Conservation (phyloP, 2,113 vertebrate genomes). For the Polypterus senegalus region DNA sequence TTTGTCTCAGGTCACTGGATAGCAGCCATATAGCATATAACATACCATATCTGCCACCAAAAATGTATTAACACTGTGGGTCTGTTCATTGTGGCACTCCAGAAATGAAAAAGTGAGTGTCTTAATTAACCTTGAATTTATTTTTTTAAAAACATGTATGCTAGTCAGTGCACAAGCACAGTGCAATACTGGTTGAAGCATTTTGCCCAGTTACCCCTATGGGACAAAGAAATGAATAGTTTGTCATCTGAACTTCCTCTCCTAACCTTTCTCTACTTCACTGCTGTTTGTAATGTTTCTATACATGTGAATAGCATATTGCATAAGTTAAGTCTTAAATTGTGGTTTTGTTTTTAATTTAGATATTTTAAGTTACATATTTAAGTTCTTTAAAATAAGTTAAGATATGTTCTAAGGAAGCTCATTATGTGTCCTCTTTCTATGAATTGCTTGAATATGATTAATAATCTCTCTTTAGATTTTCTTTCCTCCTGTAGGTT, state of each 20-base stretch:
- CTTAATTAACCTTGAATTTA: no score
- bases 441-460: conserved; percentile 94
- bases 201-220: conserved; percentile 24
- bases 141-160: no score
- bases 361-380: conserved; percentile 65
- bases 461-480: conserved; percentile 97
- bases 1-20: no score
- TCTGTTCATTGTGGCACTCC: no score
- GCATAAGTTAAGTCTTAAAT: conserved; percentile 51
- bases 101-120: no score
- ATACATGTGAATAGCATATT: conserved; percentile 52
- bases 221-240: conserved; percentile 65
- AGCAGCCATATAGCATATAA: no score
- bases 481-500: conserved; percentile 94
- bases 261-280: conserved; percentile 43
- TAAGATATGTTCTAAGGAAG: conserved; percentile 92
- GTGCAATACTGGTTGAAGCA: no score
- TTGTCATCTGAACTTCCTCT: conserved; percentile 85
- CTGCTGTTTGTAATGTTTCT: conserved; percentile 51
- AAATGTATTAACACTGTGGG: no score
- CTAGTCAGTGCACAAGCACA: no score
- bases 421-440: conserved; percentile 62
- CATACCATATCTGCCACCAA: no score
- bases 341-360: conserved; percentile 53
- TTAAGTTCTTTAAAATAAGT: conserved; percentile 75